Percentiles rank a stretch among this genome's conserved stretches.
Evolutionary conservation across 2,113 vertebrate genomes (phyloP).

Genomic region (Crotophaga sulcirostris): DNA sequence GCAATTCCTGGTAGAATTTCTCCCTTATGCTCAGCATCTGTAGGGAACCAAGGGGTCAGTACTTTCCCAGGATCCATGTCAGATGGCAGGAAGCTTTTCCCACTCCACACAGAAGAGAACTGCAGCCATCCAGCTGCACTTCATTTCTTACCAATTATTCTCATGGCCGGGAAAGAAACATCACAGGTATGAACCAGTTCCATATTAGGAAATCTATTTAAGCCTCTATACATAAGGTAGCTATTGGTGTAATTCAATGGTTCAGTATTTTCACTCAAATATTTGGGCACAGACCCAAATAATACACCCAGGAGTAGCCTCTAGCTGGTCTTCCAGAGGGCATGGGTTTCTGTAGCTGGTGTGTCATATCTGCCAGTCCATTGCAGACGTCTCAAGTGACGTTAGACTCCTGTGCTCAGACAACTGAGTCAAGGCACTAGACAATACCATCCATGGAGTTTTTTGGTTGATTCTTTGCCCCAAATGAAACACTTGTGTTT

Average conservation of each 20-base stretch:
- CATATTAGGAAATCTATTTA: neutral
- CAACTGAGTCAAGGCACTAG: neutral
- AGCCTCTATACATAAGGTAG: neutral
- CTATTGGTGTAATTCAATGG: neutral
- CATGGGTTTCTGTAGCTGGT: neutral
- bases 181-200: neutral
- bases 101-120: neutral
- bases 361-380: neutral
- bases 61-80: neutral
- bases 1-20: neutral
- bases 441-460: neutral
- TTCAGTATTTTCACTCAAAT: neutral
- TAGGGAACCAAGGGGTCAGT: neutral
- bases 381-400: accelerated
- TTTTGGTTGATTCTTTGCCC: neutral
- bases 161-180: neutral
- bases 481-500: neutral
- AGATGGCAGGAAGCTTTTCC: neutral
- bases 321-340: neutral
- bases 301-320: neutral
- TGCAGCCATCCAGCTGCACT: neutral
- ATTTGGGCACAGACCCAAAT: neutral
- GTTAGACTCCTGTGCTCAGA: neutral
- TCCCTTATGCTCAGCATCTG: neutral
- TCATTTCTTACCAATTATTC: neutral